Evolutionary conservation across 2,113 vertebrate genomes (phyloP).

Genomic region (Leptocoma aspasia): DNA sequence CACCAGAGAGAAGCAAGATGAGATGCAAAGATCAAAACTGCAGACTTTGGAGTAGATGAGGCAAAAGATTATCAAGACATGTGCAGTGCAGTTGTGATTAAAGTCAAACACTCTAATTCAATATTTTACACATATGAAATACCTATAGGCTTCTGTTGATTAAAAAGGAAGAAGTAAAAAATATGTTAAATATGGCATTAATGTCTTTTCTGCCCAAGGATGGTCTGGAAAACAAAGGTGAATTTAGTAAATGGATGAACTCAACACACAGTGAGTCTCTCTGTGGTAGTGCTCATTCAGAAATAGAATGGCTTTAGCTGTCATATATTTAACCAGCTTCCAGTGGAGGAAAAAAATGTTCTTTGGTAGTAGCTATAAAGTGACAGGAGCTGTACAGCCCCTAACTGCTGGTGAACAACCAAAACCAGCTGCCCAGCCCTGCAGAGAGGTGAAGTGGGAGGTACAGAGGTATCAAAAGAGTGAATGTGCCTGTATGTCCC

Average conservation of each 20-base stretch:
- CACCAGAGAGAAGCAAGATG: background rate
- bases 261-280: background rate
- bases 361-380: background rate
- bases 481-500: rapidly evolving
- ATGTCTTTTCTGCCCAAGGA: background rate
- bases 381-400: background rate
- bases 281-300: background rate
- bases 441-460: background rate
- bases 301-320: background rate
- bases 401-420: background rate
- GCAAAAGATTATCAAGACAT: background rate
- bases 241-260: background rate
- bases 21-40: background rate
- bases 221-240: background rate
- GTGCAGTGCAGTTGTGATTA: background rate
- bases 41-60: background rate
- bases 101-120: background rate
- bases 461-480: background rate
- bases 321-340: background rate
- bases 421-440: background rate
- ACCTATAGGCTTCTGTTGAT: background rate
- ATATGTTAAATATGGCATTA: background rate
- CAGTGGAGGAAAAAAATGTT: background rate
- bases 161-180: background rate
- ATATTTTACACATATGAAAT: background rate